These are phyloP conservation scores for Laticauda laticaudata DNA, from an alignment of 2,113 vertebrate species.

Conservation along the genomic window DNA sequence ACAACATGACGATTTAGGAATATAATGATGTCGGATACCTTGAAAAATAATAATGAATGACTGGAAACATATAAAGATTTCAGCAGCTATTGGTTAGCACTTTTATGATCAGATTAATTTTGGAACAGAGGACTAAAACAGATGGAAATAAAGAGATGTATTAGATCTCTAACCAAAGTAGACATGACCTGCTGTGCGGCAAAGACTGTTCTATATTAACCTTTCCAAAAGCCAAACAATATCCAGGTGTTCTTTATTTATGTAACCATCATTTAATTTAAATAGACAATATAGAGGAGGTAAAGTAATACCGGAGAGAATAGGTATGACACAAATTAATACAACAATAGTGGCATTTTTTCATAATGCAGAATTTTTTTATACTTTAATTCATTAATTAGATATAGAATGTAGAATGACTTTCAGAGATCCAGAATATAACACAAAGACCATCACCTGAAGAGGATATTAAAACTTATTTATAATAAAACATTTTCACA, in stretches of 20 bases:
- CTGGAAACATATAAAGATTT: constrained; percentile 18
- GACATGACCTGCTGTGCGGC: constrained; percentile 14
- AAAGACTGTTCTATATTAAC: constrained; percentile 1
- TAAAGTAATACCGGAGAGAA: background rate
- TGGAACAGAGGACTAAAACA: constrained; percentile 41
- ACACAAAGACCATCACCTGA: background rate
- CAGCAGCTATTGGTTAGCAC: constrained; percentile 35
- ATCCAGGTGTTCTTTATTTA: constrained; percentile 1
- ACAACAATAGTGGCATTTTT: constrained; percentile 4
- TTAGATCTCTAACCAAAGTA: constrained; percentile 33
- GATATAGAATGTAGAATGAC: constrained; percentile 26
- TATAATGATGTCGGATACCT: background rate
- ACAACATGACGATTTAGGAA: constrained; percentile 3
- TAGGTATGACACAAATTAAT: background rate
- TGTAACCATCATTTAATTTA: background rate
- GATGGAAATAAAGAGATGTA: constrained; percentile 49
- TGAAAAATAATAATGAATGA: constrained; percentile 26
- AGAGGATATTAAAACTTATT: background rate
- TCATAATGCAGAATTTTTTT: constrained; percentile 21
- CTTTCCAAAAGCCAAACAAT: background rate
- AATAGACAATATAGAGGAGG: constrained; percentile 16
- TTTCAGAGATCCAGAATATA: background rate
- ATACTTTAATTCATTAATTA: constrained; percentile 33
- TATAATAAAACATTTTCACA: background rate
- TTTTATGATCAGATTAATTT: constrained; percentile 43